These are phyloP conservation scores for human (Homo sapiens) DNA, from an alignment of 2,113 vertebrate species.

Conservation along the genomic window DNA sequence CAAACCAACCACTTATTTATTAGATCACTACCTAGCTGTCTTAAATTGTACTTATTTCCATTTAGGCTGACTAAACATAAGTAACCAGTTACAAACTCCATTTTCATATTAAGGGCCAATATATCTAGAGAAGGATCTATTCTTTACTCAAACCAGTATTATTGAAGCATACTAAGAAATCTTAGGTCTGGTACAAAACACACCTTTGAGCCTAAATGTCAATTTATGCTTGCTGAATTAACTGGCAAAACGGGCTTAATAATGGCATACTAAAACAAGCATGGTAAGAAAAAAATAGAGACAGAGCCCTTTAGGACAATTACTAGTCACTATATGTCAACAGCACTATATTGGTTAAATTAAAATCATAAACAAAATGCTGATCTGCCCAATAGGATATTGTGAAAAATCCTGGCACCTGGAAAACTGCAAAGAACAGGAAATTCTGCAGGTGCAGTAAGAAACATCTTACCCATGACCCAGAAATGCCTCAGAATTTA, in stretches of 20 bases:
- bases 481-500: slow-evolving; percentile 60
- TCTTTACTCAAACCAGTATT: slow-evolving; percentile 50
- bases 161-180: slow-evolving; percentile 36
- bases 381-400: background rate
- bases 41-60: slow-evolving; percentile 45
- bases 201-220: slow-evolving; percentile 10
- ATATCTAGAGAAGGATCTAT: slow-evolving; percentile 35
- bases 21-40: slow-evolving; percentile 4
- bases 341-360: slow-evolving; percentile 60
- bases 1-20: slow-evolving; percentile 23
- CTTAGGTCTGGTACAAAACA: slow-evolving; percentile 36
- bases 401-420: slow-evolving; percentile 25
- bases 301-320: slow-evolving; percentile 7
- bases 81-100: background rate
- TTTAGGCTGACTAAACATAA: slow-evolving; percentile 13
- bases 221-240: slow-evolving; percentile 33
- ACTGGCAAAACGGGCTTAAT: slow-evolving; percentile 20
- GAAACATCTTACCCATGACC: slow-evolving; percentile 64
- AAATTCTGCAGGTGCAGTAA: slow-evolving; percentile 58
- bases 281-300: background rate
- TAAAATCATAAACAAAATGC: slow-evolving; percentile 55
- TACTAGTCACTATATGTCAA: background rate
- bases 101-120: slow-evolving; percentile 13
- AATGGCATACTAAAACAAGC: background rate
- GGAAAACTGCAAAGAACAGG: slow-evolving; percentile 52